Evolutionary conservation across 2,797 vertebrate genomes (phyloP).

Genomic region (Amphiprion clarkii): DNA sequence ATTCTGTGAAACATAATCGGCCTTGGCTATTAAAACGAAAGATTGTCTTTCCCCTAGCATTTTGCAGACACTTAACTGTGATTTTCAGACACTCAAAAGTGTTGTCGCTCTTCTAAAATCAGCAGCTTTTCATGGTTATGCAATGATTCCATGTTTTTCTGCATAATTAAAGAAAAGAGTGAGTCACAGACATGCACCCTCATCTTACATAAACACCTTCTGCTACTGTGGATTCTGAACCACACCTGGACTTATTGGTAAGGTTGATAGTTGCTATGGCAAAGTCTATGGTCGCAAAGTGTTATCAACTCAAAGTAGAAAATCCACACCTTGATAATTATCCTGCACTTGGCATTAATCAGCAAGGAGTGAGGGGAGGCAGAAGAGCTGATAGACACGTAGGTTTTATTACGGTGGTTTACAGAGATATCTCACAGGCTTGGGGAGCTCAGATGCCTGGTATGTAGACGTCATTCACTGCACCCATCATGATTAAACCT

Average conservation of each 20-base stretch:
- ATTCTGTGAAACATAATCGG: not conserved
- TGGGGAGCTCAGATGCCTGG: not conserved
- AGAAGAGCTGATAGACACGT: not conserved
- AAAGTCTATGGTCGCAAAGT: conserved; percentile 41
- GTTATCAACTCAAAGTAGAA: conserved; percentile 30
- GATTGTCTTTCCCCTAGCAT: not conserved
- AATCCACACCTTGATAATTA: conserved; percentile 36
- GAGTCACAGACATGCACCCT: not conserved
- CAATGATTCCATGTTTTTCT: not conserved
- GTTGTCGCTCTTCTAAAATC: not conserved
- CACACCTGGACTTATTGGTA: conserved; percentile 1
- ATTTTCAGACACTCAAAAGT: not conserved
- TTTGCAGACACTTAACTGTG: too few species aligned
- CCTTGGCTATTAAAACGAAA: not conserved
- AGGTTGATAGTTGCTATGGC: conserved; percentile 28
- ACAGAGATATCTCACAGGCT: not conserved
- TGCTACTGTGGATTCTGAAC: conserved; percentile 1
- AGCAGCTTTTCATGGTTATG: not conserved
- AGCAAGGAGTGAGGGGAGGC: not conserved
- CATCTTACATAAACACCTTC: not conserved
- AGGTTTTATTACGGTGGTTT: conserved; percentile 4
- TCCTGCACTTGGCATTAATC: conserved; percentile 16
- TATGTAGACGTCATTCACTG: not conserved
- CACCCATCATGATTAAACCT: too few species aligned
- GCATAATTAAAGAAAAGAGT: not conserved